Evolutionary conservation across 2,888 invertebrate genomes (phyloP).

Genomic region (Pristionchus mayeri): DNA sequence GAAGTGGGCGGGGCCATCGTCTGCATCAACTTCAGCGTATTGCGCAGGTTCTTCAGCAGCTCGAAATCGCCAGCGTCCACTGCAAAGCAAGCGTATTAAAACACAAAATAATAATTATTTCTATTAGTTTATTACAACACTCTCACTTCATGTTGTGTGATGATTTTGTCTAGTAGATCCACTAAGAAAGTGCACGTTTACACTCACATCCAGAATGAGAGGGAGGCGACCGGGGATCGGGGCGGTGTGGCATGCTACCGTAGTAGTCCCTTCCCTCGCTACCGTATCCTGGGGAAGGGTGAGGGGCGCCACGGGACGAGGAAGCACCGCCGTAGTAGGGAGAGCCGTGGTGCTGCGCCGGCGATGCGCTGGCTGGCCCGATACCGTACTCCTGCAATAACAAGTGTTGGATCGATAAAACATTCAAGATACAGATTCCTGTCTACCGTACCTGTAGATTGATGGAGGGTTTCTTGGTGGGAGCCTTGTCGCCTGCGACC

Average conservation of each 20-base stretch:
- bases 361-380: not conserved
- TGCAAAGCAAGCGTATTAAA: not conserved
- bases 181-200: not conserved
- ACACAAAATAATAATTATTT: not conserved
- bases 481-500: not conserved
- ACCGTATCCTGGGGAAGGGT: constrained; percentile 47
- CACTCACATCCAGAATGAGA: not conserved
- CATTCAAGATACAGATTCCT: not conserved
- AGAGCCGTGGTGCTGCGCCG: not conserved
- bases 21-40: not conserved
- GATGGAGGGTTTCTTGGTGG: not conserved
- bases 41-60: not conserved
- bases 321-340: constrained; percentile 10
- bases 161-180: not conserved
- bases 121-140: not conserved
- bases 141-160: not conserved
- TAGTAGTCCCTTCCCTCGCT: not conserved
- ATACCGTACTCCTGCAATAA: constrained; percentile 36
- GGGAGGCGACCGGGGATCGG: not conserved
- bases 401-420: not conserved
- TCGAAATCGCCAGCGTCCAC: not conserved
- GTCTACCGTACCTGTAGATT: constrained; percentile 48
- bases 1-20: not conserved
- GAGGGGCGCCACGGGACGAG: not conserved
- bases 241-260: not conserved